Conservation (phyloP, 2,888 invertebrate species). For the Parnassius glacialis region DNA sequence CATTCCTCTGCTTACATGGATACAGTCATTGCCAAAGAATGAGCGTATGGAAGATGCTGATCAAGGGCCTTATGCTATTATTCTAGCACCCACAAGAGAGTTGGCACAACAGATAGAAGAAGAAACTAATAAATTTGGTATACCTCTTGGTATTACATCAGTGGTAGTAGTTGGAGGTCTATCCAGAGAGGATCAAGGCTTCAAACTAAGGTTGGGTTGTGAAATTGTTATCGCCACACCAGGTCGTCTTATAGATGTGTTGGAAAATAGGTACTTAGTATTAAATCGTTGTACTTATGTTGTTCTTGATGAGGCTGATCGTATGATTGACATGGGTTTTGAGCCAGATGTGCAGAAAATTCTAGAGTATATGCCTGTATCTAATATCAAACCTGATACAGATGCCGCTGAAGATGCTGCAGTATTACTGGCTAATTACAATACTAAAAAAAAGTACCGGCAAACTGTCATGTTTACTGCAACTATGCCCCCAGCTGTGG, state of each 20-base stretch:
- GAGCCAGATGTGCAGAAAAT: slow-evolving; percentile 99
- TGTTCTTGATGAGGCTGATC: slow-evolving; percentile 97
- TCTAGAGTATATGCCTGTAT: slow-evolving; percentile 98
- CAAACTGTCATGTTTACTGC: slow-evolving; percentile 99
- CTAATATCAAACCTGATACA: slow-evolving; percentile 98
- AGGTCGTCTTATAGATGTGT: slow-evolving; percentile 98
- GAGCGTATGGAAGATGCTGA: slow-evolving; percentile 94
- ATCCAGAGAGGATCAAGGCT: slow-evolving; percentile 99
- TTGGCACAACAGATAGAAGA: slow-evolving; percentile 99
- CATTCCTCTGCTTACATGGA: slow-evolving; percentile 98
- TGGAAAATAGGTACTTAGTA: slow-evolving; percentile 98
- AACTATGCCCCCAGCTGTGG: slow-evolving; percentile 99
- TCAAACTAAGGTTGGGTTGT: slow-evolving; percentile 96
- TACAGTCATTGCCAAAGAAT: slow-evolving; percentile 97
- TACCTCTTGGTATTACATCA: slow-evolving; percentile 94
- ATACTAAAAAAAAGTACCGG: slow-evolving; percentile 97
- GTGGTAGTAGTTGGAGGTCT: slow-evolving; percentile 99
- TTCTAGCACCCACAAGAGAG: slow-evolving; percentile 99
- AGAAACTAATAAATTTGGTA: slow-evolving; percentile 98
- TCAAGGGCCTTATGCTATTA: slow-evolving; percentile 99
- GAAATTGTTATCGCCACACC: slow-evolving; percentile 99
- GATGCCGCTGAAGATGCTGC: slow-evolving; percentile 98
- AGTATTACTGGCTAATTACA: slow-evolving; percentile 94
- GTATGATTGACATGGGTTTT: slow-evolving; percentile 99
- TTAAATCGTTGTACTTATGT: slow-evolving; percentile 99